Evolutionary conservation across 2,797 vertebrate genomes (phyloP).

Genomic region (Phoeniculus purpureus): DNA sequence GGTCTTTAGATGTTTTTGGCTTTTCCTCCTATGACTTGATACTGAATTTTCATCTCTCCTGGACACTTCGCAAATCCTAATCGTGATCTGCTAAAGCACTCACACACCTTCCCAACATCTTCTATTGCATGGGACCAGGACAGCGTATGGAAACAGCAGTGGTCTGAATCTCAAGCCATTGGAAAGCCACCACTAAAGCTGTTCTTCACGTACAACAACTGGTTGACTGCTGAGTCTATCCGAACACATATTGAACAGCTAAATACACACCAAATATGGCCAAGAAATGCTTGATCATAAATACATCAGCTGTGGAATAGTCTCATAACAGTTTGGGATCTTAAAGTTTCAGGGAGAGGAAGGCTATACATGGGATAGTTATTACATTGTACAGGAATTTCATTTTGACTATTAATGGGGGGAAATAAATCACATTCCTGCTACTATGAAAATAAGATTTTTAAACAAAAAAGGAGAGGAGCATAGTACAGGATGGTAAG

Average conservation of each 20-base stretch:
- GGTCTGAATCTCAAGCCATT: neutral
- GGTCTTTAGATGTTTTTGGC: neutral
- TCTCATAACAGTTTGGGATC: conserved; percentile 9
- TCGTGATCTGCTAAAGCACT: rapidly evolving
- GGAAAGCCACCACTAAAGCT: neutral
- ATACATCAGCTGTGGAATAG: neutral
- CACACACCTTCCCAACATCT: neutral
- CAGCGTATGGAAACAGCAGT: neutral
- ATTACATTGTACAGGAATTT: neutral
- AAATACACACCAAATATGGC: conserved; percentile 33
- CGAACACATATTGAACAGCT: conserved; percentile 27
- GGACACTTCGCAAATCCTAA: neutral
- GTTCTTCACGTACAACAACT: neutral
- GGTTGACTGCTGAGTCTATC: neutral
- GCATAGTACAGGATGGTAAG: neutral
- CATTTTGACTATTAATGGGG: conserved; percentile 10
- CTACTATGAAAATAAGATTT: conserved; percentile 11
- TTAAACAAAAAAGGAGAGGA: conserved; percentile 8
- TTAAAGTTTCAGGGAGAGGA: conserved; percentile 6
- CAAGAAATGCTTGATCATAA: conserved; percentile 51
- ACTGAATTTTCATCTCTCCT: neutral
- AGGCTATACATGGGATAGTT: neutral
- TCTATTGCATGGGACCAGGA: neutral
- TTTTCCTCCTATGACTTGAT: neutral
- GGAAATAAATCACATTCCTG: conserved; percentile 40